phyloP scores from a whole-genome alignment of 2,113 vertebrate genomes.

The Hirundichthys speculiger region DNA sequence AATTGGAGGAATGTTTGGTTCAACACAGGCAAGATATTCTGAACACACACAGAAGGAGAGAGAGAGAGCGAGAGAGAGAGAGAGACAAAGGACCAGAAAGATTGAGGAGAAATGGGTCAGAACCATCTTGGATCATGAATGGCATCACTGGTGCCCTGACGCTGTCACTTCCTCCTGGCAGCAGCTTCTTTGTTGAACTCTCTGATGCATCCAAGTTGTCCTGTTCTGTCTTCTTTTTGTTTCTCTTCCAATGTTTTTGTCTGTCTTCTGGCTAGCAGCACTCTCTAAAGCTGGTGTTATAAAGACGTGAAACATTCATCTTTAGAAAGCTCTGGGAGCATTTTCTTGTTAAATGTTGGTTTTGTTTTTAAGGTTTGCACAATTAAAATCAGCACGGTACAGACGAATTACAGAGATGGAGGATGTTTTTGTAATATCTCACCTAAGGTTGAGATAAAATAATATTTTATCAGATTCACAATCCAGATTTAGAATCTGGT shows the following conservation, averaged over 20 bases:
- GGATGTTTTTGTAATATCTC: too few species aligned
- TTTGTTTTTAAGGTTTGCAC: too few species aligned
- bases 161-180: constrained; percentile 55
- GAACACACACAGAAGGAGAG: constrained; percentile 10
- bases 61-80: constrained; percentile 11
- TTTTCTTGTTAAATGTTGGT: too few species aligned
- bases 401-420: too few species aligned
- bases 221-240: background rate
- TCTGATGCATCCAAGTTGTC: constrained; percentile 32
- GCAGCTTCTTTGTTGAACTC: constrained; percentile 24
- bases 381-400: too few species aligned
- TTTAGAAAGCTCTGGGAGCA: too few species aligned
- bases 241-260: background rate
- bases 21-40: too few species aligned
- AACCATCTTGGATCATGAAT: constrained; percentile 45
- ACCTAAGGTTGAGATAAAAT: too few species aligned
- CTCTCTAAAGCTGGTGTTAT: too few species aligned
- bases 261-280: constrained; percentile 9
- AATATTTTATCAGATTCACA: constrained; percentile 7
- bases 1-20: background rate
- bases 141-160: constrained; percentile 26
- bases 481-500: too few species aligned
- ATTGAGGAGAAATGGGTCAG: constrained; percentile 55
- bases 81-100: constrained; percentile 48
- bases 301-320: too few species aligned